Conservation (phyloP, 2,888 invertebrate species). For the Melanostoma scalare region DNA sequence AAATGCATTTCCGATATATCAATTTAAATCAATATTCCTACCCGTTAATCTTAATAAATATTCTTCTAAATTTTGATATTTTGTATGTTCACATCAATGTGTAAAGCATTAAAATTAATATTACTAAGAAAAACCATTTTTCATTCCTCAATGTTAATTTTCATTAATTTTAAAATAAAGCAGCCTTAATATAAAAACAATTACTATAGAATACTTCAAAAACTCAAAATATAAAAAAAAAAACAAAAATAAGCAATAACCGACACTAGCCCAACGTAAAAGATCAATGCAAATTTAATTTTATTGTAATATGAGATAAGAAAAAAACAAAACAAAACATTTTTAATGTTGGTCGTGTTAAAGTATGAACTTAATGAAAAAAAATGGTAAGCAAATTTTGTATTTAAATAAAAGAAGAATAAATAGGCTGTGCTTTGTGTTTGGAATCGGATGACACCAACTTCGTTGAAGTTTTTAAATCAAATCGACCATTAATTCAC, state of each 20-base stretch:
- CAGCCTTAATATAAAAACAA: slow-evolving; percentile 13
- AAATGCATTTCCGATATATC: slow-evolving; percentile 15
- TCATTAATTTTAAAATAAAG: not conserved
- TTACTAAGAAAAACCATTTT: no score
- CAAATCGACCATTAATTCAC: not conserved
- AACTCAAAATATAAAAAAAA: slow-evolving; percentile 10
- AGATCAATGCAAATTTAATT: not conserved
- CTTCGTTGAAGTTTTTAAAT: slow-evolving; percentile 13
- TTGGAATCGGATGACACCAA: slow-evolving; percentile 9
- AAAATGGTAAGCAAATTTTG: slow-evolving; percentile 30
- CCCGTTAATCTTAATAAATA: no score
- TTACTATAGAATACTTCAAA: slow-evolving; percentile 16
- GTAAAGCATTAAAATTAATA: no score
- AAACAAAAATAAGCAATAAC: slow-evolving; percentile 34
- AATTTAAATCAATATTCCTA: not conserved
- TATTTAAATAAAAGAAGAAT: not conserved
- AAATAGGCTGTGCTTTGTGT: slow-evolving; percentile 56
- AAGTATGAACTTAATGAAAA: not conserved
- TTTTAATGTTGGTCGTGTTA: slow-evolving; percentile 26
- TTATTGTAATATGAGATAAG: no score
- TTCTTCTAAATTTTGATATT: no score
- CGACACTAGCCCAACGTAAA: slow-evolving; percentile 29
- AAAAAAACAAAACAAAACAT: slow-evolving; percentile 7
- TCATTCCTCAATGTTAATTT: no score
- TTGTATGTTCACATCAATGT: no score